Evolutionary conservation across 2,113 vertebrate genomes (phyloP), one percentile per base, ranked within the genome.

Genomic region (Entelurus aequoreus): DNA sequence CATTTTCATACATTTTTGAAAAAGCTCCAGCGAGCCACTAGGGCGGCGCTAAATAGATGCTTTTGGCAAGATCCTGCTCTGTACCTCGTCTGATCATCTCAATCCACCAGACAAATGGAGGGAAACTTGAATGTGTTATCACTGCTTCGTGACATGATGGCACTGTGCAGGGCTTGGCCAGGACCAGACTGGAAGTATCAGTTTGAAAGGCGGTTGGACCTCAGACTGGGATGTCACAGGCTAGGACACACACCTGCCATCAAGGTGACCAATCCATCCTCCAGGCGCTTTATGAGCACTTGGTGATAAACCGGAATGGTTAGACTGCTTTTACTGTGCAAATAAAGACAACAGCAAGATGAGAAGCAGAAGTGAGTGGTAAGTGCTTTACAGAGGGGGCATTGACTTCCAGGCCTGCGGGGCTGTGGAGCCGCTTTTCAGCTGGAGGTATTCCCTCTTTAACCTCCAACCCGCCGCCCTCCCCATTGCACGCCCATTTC

Each of bases 341-440:
- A 83, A 83, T 77, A 84, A 87, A 86, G 76, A 82, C 83, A 85
- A 84, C 69, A 81, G 76, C 68, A 60, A 83, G 69, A 81, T 77
- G 74, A 85, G 79, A 86, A 81, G 82, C 77, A 86, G 79, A 83
- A 87, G 75, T 61, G 62, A 81, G 78, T 62, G 44, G 70, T 84
- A 85, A 86, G 79, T 84, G 77, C 80, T 89, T 88, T 84, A 86
- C 81, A 77, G 84, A 74, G 78, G 80, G 82, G 80, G 82, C 48
- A 75, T 77, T 14, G 40, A 84, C 83, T 84, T 86, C 80, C 83
- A 83, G 74, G 77, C 72, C 81, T 78, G 46, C 65, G 10, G 85
- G 83, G 80, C 78, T 21, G 36, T 48, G 54, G 66, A 68, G 79
- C 71, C 68, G 57, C 11, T 75, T 68, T 73, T 82, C 66, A 73